These are phyloP conservation scores for Theretra japonica DNA, from an alignment of 2,888 invertebrate species.

Conservation along the genomic window DNA sequence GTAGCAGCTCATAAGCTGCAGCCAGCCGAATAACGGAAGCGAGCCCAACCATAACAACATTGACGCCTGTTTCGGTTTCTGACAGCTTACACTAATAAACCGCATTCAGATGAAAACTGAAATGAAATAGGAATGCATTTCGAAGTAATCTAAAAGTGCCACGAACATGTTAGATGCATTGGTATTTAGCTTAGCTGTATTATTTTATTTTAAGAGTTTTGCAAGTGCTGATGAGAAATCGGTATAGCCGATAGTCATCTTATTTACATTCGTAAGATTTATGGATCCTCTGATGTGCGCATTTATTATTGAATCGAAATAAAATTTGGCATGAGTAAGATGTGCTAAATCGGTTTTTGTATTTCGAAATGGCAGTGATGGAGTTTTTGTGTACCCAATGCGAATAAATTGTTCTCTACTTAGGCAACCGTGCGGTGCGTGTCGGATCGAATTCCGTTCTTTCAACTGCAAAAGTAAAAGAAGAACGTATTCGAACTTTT, in stretches of 20 bases:
- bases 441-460: conserved; percentile 4
- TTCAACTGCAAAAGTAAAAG: not conserved
- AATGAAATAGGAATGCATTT: conserved; percentile 71
- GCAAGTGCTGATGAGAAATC: not conserved
- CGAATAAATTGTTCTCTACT: conserved; percentile 12
- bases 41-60: conserved; percentile 75
- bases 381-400: conserved; percentile 6
- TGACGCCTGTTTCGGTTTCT: conserved; percentile 70
- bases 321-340: conserved; percentile 2
- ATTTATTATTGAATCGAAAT: conserved; percentile 6
- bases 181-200: not conserved
- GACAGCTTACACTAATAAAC: conserved; percentile 76
- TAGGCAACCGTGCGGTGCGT: conserved; percentile 5
- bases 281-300: not conserved
- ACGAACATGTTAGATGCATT: conserved; percentile 27
- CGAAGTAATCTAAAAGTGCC: conserved; percentile 59
- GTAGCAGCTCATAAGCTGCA: conserved; percentile 46
- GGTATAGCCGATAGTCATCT: not conserved
- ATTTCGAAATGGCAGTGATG: not conserved
- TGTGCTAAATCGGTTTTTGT: not conserved
- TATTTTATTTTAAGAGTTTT: not conserved
- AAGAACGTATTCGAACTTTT: not conserved
- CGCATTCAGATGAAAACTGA: conserved; percentile 70
- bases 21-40: conserved; percentile 70
- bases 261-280: not conserved